phyloP scores from a whole-genome alignment of 2,797 vertebrate genomes.

The Megaceryle alcyon region DNA sequence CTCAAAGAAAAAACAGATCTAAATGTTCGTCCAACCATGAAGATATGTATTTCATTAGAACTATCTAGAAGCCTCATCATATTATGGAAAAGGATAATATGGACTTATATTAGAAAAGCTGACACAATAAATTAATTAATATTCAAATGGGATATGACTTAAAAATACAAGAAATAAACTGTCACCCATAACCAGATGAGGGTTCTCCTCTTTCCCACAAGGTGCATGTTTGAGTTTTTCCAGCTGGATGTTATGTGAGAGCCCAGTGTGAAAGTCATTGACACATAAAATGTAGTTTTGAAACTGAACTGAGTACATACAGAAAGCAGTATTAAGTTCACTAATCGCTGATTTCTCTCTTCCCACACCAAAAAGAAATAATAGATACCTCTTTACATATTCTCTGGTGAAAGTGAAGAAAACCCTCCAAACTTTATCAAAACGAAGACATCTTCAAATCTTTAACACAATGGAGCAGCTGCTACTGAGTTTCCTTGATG shows the following conservation, averaged over 20 bases:
- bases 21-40: not conserved
- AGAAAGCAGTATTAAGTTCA: slow-evolving; percentile 36
- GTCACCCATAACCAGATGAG: not conserved
- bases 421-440: slow-evolving; percentile 49
- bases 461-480: slow-evolving; percentile 60
- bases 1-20: not conserved
- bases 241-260: not conserved
- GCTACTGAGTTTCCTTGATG: slow-evolving; percentile 61
- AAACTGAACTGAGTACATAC: not conserved
- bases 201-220: not conserved
- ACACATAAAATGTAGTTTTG: not conserved
- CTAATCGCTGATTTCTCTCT: slow-evolving; percentile 21
- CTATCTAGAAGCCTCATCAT: not conserved
- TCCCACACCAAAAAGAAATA: not conserved
- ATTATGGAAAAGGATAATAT: not conserved
- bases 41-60: not conserved
- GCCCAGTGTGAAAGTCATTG: not conserved
- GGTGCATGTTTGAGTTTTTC: not conserved
- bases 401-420: slow-evolving; percentile 48
- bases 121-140: not conserved
- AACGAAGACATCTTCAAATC: slow-evolving; percentile 59
- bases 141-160: not conserved
- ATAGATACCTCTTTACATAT: slow-evolving; percentile 40
- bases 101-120: not conserved
- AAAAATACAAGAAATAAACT: not conserved